Evolutionary conservation across 1,140 invertebrate genomes (phyloP).

Genomic region (Maniola jurtina): DNA sequence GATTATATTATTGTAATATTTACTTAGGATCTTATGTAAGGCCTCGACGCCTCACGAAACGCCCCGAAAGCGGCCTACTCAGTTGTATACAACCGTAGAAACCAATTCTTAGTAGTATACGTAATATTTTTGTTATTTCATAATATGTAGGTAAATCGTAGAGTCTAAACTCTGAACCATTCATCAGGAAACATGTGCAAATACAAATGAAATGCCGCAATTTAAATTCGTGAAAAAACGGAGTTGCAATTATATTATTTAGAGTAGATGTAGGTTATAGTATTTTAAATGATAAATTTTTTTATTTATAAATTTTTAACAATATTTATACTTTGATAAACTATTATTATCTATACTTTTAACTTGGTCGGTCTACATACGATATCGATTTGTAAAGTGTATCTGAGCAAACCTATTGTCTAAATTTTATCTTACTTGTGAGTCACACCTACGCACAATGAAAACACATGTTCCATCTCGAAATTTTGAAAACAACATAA

Average conservation of each 20-base stretch:
- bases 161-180: conserved; percentile 22
- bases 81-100: conserved; percentile 37
- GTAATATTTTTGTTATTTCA: conserved; percentile 44
- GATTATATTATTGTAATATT: conserved; percentile 29
- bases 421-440: conserved; percentile 39
- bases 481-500: background rate
- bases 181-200: conserved; percentile 30
- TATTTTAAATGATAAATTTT: background rate
- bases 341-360: background rate
- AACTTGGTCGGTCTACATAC: background rate
- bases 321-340: conserved; percentile 7
- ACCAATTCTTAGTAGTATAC: conserved; percentile 52
- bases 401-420: conserved; percentile 16
- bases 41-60: background rate
- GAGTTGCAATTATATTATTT: conserved; percentile 1
- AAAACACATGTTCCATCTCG: conserved; percentile 44
- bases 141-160: conserved; percentile 39
- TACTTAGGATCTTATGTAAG: conserved; percentile 11
- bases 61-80: conserved; percentile 37
- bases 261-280: conserved; percentile 6
- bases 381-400: conserved; percentile 8
- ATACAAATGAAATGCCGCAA: conserved; percentile 2
- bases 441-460: conserved; percentile 59
- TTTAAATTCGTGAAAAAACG: background rate
- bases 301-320: conserved; percentile 13